A percentile compares a stretch with the other conserved stretches of the same genome.
These are phyloP conservation scores for Diabrotica virgifera DNA, from an alignment of 1,140 invertebrate species.

Conservation along the genomic window DNA sequence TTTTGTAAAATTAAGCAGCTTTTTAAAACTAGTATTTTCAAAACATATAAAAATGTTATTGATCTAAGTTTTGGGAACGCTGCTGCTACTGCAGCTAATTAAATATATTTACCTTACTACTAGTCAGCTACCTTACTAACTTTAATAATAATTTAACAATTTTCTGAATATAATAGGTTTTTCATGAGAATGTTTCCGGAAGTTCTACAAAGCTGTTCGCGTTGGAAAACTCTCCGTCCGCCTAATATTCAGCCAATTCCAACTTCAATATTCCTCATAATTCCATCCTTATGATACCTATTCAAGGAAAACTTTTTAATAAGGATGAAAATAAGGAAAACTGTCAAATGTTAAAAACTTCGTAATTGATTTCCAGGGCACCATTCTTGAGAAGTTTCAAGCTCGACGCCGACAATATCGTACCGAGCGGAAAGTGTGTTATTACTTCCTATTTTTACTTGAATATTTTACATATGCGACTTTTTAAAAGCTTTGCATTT, in stretches of 20 bases:
- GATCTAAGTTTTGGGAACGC: too few species aligned
- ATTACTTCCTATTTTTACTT: neutral
- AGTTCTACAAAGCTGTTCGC: too few species aligned
- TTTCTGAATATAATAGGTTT: too few species aligned
- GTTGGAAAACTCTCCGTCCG: neutral
- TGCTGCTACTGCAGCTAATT: too few species aligned
- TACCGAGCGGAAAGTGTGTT: neutral
- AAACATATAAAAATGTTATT: too few species aligned
- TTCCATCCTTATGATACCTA: constrained; percentile 16
- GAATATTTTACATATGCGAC: neutral
- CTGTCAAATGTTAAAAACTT: constrained; percentile 19
- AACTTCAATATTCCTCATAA: constrained; percentile 14
- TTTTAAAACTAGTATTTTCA: too few species aligned
- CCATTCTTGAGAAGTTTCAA: constrained; percentile 13
- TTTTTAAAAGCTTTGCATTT: too few species aligned
- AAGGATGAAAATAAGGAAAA: constrained; percentile 17
- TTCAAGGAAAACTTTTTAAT: constrained; percentile 15
- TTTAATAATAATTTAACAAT: too few species aligned
- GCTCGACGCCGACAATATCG: neutral
- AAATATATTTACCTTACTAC: too few species aligned
- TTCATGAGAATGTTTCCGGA: too few species aligned
- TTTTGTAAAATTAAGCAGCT: too few species aligned
- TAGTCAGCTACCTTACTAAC: too few species aligned
- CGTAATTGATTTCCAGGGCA: constrained; percentile 14
- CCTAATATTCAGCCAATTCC: constrained; percentile 7